phyloP scores from a whole-genome alignment of 92 coral and sea anemone genomes.

The Plumapathes pennacea region DNA sequence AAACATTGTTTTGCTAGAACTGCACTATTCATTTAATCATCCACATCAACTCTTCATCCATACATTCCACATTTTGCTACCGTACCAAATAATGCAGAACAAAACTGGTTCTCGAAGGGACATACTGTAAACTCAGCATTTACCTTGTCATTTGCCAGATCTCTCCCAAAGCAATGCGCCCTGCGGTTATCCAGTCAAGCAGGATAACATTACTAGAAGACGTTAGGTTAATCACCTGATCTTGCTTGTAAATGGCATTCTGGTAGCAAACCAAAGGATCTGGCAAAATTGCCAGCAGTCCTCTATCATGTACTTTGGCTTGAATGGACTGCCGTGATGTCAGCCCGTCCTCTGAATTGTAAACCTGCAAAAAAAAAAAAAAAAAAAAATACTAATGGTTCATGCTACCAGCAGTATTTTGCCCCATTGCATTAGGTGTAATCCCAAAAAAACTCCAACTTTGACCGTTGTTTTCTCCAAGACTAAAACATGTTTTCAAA shows the following conservation, averaged over 20 bases:
- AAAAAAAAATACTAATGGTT: not conserved
- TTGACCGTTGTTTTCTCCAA: too few species aligned
- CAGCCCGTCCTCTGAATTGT: constrained; percentile 53
- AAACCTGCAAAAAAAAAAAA: constrained; percentile 16
- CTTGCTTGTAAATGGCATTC: constrained; percentile 59
- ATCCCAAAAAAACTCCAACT: too few species aligned
- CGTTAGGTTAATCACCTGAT: constrained; percentile 59
- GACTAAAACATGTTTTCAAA: too few species aligned
- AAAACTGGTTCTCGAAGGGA: not conserved
- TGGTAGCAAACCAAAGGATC: constrained; percentile 65
- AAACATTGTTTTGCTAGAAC: too few species aligned
- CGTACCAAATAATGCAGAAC: not conserved
- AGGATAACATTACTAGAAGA: constrained; percentile 36
- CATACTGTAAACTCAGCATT: not conserved
- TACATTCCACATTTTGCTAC: not conserved
- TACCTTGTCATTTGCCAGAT: constrained; percentile 71
- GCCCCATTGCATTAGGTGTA: too few species aligned
- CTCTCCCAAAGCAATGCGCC: constrained; percentile 64
- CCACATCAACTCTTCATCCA: not conserved
- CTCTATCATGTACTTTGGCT: constrained; percentile 46
- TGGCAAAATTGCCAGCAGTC: constrained; percentile 57
- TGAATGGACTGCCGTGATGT: constrained; percentile 32
- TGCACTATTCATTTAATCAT: too few species aligned
- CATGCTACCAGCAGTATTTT: not conserved
- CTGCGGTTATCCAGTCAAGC: constrained; percentile 69